Conservation (phyloP, 2,888 invertebrate genomes). For the Ischnura elegans region DNA sequence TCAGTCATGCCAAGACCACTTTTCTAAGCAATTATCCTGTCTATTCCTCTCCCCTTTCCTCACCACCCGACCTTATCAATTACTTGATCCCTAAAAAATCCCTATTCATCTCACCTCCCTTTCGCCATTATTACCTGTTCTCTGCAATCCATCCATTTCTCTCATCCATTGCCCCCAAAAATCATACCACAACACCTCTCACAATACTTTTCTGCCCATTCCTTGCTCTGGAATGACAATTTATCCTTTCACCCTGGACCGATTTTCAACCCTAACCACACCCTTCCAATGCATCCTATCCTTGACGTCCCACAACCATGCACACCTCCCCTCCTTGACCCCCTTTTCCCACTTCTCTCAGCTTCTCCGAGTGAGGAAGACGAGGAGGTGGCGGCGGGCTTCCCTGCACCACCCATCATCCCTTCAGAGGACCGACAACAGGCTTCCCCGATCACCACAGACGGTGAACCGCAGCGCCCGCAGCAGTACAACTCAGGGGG, state of each 20-base stretch:
- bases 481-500: not conserved
- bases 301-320: not conserved
- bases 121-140: not conserved
- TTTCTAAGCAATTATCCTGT: conserved; percentile 17
- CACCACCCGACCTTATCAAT: not conserved
- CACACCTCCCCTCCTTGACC: not conserved
- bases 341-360: conserved; percentile 61
- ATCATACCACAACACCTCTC: no score
- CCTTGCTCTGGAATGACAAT: no score
- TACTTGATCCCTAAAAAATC: not conserved
- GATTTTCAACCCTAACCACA: not conserved
- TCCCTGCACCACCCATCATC: not conserved
- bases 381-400: conserved; percentile 34
- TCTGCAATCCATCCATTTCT: not conserved
- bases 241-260: no score
- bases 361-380: conserved; percentile 56
- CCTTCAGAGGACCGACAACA: not conserved
- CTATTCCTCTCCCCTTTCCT: not conserved
- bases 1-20: conserved; percentile 26
- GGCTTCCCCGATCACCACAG: not conserved
- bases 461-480: not conserved
- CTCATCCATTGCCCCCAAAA: not conserved
- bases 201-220: no score
- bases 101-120: not conserved
- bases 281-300: not conserved